Conservation (phyloP, 2,113 vertebrate species). For the Ellobius talpinus region DNA sequence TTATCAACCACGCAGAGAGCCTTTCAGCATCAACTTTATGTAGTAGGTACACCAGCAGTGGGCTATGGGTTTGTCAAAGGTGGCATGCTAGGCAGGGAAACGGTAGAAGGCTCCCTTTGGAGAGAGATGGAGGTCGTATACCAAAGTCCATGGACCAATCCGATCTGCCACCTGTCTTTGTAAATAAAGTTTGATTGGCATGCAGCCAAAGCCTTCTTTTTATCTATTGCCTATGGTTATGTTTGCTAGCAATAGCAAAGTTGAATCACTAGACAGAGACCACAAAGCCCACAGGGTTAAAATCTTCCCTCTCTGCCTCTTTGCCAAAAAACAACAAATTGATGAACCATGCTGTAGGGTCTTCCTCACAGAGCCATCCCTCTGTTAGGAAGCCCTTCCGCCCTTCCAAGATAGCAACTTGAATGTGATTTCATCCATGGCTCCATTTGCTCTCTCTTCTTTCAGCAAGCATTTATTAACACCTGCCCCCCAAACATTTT, state of each 20-base stretch:
- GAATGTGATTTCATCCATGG: background rate
- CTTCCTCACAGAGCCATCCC: background rate
- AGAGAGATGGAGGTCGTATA: background rate
- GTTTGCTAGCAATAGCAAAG: background rate
- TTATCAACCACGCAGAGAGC: background rate
- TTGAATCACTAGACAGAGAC: background rate
- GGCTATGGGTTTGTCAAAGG: no score
- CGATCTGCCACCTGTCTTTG: background rate
- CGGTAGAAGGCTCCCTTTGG: background rate
- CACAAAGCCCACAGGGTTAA: background rate
- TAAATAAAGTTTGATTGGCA: background rate
- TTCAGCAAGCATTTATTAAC: background rate
- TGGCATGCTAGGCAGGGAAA: rapidly evolving
- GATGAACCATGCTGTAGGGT: background rate
- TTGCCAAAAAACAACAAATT: background rate
- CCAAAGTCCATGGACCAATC: background rate
- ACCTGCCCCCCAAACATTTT: background rate
- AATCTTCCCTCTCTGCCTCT: background rate
- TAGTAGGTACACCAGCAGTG: background rate
- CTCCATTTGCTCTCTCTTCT: background rate
- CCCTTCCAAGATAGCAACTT: background rate
- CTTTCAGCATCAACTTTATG: background rate
- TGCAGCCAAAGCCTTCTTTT: background rate
- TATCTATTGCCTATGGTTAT: no score
- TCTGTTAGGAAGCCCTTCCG: background rate